phyloP scores from a whole-genome alignment of 2,888 invertebrate species.

The Epinotia demarniana region DNA sequence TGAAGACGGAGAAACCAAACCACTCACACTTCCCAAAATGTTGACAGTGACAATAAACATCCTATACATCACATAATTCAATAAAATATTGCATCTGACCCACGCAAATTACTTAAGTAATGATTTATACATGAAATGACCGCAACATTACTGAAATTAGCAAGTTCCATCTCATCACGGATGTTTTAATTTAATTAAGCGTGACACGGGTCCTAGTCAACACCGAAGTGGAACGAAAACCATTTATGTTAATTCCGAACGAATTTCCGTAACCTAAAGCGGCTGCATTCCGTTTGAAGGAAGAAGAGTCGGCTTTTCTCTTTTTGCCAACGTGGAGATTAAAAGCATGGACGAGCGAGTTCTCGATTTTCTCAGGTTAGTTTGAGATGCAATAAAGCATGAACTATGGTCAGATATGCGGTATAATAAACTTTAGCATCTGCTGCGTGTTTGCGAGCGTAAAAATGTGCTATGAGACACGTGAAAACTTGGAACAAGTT shows the following conservation, averaged over 20 bases:
- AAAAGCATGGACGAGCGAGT: conserved; percentile 5
- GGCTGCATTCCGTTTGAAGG: conserved; percentile 13
- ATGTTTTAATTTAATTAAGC: conserved; percentile 33
- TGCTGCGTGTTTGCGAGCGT: background rate
- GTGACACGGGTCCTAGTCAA: conserved; percentile 23
- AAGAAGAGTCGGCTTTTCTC: conserved; percentile 25
- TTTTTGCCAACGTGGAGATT: conserved; percentile 22
- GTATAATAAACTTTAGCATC: background rate
- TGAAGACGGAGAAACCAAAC: no score
- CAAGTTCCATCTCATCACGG: conserved; percentile 25
- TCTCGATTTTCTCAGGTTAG: conserved; percentile 4
- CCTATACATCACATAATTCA: background rate
- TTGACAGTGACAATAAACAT: no score
- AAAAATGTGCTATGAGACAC: background rate
- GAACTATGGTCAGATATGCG: background rate
- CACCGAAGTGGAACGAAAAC: conserved; percentile 25
- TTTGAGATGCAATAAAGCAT: conserved; percentile 7
- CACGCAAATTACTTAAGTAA: background rate
- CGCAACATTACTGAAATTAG: conserved; percentile 13
- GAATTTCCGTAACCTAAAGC: conserved; percentile 29
- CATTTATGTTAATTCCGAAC: conserved; percentile 31
- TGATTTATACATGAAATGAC: conserved; percentile 10
- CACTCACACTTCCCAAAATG: no score
- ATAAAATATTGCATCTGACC: background rate
- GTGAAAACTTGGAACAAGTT: background rate